Percentiles rank a stretch among this genome's conserved stretches.
These are phyloP conservation scores for Drosophila bifasciata DNA, from an alignment of 1,140 invertebrate species.

Conservation along the genomic window DNA sequence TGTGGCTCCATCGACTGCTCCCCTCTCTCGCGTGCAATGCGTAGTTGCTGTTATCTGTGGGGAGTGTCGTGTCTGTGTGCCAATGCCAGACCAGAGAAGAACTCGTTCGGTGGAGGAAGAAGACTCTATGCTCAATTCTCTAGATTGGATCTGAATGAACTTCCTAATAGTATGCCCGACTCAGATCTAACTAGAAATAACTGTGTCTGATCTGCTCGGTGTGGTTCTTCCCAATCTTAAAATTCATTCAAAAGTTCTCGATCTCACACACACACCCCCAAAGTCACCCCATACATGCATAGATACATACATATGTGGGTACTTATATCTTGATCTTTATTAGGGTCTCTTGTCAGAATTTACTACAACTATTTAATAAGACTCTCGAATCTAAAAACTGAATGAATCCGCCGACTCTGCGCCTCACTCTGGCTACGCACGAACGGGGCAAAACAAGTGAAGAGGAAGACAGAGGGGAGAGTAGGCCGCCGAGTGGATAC, in stretches of 20 bases:
- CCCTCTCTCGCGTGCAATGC: slow-evolving; percentile 18
- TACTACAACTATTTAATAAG: slow-evolving; percentile 65
- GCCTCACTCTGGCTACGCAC: slow-evolving; percentile 8
- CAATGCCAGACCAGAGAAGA: slow-evolving; percentile 32
- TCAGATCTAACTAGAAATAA: slow-evolving; percentile 64
- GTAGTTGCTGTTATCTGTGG: slow-evolving; percentile 35
- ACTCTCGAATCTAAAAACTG: slow-evolving; percentile 39
- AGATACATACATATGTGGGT: no score
- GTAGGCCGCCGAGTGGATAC: no score
- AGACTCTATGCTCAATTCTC: slow-evolving; percentile 16
- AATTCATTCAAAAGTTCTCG: slow-evolving; percentile 61
- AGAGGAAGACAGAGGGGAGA: background rate
- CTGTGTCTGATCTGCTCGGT: slow-evolving; percentile 26
- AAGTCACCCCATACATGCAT: background rate
- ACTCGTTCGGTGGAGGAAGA: slow-evolving; percentile 31
- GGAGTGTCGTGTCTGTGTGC: slow-evolving; percentile 36
- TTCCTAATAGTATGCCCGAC: slow-evolving; percentile 38
- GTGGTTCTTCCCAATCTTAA: slow-evolving; percentile 41
- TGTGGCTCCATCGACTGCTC: no score
- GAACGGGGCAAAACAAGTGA: background rate
- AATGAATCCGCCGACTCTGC: slow-evolving; percentile 31
- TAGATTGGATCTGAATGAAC: slow-evolving; percentile 51
- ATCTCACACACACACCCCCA: slow-evolving; percentile 1
- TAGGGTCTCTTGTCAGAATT: slow-evolving; percentile 56
- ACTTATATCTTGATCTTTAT: slow-evolving; percentile 30